phyloP scores from a whole-genome alignment of 2,888 invertebrate genomes.

The Nemapogon koenigi region DNA sequence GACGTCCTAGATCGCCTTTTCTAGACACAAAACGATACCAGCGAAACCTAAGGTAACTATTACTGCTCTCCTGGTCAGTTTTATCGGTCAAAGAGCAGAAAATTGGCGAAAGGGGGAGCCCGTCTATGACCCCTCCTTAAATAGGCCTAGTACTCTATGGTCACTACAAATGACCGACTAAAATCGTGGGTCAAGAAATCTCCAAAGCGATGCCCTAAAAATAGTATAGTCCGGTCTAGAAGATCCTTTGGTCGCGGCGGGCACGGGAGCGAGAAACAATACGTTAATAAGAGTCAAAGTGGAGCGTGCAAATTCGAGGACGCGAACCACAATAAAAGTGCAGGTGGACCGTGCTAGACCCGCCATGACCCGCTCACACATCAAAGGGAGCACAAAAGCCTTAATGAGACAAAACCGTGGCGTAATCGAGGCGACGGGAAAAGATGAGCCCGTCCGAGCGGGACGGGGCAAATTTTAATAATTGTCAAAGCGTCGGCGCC shows the following conservation, averaged over 20 bases:
- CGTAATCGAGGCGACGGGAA: conserved; percentile 64
- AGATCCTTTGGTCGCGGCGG: background rate
- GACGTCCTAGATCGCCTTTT: no score
- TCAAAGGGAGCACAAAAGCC: conserved; percentile 60
- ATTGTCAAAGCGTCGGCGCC: conserved; percentile 67
- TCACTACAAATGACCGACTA: no score
- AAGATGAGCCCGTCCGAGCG: conserved; percentile 58
- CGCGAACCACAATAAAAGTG: conserved; percentile 56
- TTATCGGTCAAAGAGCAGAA: no score
- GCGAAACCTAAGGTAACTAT: no score
- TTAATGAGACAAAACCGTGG: conserved; percentile 65
- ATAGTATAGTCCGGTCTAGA: no score
- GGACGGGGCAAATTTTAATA: conserved; percentile 67
- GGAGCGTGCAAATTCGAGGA: conserved; percentile 57
- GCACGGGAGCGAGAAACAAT: conserved; percentile 4
- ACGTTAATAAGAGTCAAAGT: conserved; percentile 55
- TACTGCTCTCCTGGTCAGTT: no score
- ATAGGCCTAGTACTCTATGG: no score
- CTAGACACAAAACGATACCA: no score
- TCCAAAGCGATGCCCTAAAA: no score
- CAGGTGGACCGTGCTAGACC: conserved; percentile 50
- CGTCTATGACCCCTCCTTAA: no score
- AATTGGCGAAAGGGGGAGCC: no score
- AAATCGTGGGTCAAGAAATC: no score
- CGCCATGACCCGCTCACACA: conserved; percentile 34